phyloP scores from a whole-genome alignment of 2,113 vertebrate species.

The Sander lucioperca region DNA sequence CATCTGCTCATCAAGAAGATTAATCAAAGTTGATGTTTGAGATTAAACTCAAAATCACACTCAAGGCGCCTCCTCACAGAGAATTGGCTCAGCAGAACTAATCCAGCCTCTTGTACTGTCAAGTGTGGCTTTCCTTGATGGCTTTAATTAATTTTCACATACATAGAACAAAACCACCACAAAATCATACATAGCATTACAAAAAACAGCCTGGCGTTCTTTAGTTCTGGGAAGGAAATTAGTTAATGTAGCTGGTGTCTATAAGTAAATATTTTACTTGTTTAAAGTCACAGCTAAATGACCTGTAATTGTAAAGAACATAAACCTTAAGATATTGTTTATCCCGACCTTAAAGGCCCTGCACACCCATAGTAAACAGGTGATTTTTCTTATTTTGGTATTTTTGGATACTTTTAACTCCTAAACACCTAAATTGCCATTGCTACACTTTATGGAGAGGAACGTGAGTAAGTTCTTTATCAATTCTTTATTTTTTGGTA shows the following conservation, averaged over 20 bases:
- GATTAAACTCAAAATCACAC: constrained; percentile 37
- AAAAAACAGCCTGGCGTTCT: not conserved
- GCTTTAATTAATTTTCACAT: constrained; percentile 11
- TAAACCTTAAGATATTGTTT: not conserved
- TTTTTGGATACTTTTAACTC: not conserved
- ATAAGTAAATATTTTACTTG: too few species aligned
- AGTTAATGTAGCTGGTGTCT: too few species aligned
- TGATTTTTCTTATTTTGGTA: not conserved
- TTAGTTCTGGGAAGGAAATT: too few species aligned
- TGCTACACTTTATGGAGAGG: not conserved
- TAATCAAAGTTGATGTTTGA: constrained; percentile 51
- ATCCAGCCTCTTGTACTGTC: constrained; percentile 16
- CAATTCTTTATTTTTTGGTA: not conserved
- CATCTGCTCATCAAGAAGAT: constrained; percentile 24
- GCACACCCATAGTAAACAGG: not conserved
- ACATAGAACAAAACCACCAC: not conserved
- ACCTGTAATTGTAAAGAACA: not conserved
- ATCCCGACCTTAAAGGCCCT: not conserved
- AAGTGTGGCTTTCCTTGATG: constrained; percentile 9
- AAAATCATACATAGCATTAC: not conserved
- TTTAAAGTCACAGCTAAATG: not conserved
- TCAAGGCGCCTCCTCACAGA: constrained; percentile 6
- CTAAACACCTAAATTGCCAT: not conserved
- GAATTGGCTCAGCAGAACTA: constrained; percentile 14
- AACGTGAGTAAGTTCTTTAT: not conserved